phyloP scores from a whole-genome alignment of 1,140 invertebrate species.

The Onthophagus taurus region DNA sequence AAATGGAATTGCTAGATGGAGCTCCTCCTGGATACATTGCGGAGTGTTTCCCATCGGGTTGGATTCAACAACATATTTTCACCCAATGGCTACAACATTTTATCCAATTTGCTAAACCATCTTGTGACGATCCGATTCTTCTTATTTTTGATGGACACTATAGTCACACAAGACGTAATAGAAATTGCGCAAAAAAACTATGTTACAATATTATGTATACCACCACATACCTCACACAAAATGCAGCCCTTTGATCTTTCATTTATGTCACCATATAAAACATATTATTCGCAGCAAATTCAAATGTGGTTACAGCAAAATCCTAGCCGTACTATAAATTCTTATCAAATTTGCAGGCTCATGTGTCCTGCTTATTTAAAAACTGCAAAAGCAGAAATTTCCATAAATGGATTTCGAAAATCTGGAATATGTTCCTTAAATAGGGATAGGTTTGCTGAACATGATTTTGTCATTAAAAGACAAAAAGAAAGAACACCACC shows the following conservation, averaged over 20 bases:
- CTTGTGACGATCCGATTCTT: constrained; percentile 3
- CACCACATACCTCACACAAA: constrained; percentile 35
- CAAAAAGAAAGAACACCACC: too few species aligned
- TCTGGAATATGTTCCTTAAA: not conserved
- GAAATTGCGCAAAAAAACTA: constrained; percentile 20
- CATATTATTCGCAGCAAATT: constrained; percentile 31
- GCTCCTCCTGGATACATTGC: constrained; percentile 16
- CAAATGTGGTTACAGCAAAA: constrained; percentile 27
- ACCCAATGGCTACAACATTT: constrained; percentile 30
- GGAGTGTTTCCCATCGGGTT: constrained; percentile 5
- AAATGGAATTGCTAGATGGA: constrained; percentile 12
- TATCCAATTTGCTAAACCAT: constrained; percentile 19
- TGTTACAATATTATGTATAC: constrained; percentile 25
- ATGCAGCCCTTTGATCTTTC: constrained; percentile 36
- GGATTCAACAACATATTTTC: constrained; percentile 26
- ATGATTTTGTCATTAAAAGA: too few species aligned
- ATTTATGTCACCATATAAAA: constrained; percentile 35
- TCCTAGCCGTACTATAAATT: not conserved
- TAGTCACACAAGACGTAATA: not conserved
- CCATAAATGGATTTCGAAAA: not conserved
- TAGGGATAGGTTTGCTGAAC: too few species aligned
- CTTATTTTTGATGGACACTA: constrained; percentile 3
- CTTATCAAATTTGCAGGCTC: not conserved
- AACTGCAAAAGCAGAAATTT: not conserved
- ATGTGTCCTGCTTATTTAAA: not conserved